These are phyloP conservation scores for Siniperca chuatsi DNA, from an alignment of 2,113 vertebrate genomes.

Conservation along the genomic window DNA sequence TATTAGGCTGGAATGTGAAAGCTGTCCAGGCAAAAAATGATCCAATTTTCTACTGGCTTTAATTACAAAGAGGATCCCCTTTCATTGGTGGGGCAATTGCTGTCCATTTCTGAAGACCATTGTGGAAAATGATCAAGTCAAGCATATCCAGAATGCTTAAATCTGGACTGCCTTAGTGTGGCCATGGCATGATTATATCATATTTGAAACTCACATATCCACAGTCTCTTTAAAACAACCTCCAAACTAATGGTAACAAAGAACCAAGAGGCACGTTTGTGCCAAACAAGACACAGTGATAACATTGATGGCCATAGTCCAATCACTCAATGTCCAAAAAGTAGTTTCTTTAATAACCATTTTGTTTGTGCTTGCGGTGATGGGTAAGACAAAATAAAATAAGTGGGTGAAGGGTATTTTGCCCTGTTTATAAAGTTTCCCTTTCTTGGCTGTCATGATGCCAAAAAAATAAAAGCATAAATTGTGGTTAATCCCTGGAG, in stretches of 20 bases:
- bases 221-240: constrained; percentile 34
- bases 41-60: constrained; percentile 85
- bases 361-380: constrained; percentile 56
- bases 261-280: constrained; percentile 38
- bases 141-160: constrained; percentile 72
- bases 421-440: constrained; percentile 57
- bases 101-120: constrained; percentile 75
- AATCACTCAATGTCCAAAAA: constrained; percentile 19
- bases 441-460: constrained; percentile 47
- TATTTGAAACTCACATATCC: constrained; percentile 57
- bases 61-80: constrained; percentile 84
- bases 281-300: constrained; percentile 27
- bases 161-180: constrained; percentile 57
- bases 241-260: constrained; percentile 30
- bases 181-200: constrained; percentile 45
- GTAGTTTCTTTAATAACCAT: constrained; percentile 49
- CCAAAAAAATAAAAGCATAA: constrained; percentile 73
- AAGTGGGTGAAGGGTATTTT: constrained; percentile 48
- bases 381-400: constrained; percentile 50
- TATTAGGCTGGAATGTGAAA: constrained; percentile 84
- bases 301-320: constrained; percentile 26
- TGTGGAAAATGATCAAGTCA: constrained; percentile 78
- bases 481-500: constrained; percentile 71
- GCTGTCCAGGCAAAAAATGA: constrained; percentile 83
- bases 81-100: constrained; percentile 79